Evolutionary conservation across 2,797 vertebrate species (phyloP).

Genomic region (Silurus aristotelis): DNA sequence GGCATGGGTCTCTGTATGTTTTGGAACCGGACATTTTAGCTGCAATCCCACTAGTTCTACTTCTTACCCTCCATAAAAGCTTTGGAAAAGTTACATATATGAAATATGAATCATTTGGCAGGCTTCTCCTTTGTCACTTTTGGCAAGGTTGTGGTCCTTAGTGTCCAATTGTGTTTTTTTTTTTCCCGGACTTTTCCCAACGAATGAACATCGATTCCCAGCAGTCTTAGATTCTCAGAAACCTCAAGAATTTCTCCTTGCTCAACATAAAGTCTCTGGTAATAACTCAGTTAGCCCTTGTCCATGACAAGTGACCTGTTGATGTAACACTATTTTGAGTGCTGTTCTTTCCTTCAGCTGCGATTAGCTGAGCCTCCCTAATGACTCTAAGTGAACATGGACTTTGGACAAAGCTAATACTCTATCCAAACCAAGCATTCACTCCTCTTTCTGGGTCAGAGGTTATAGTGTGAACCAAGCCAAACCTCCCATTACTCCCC

Average conservation of each 20-base stretch:
- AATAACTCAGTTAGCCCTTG: constrained; percentile 26
- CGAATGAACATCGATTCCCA: constrained; percentile 60
- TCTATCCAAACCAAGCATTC: constrained; percentile 29
- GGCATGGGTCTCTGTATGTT: constrained; percentile 61
- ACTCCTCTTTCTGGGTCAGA: constrained; percentile 35
- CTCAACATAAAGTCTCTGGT: constrained; percentile 27
- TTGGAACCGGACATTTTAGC: constrained; percentile 65
- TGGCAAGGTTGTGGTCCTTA: constrained; percentile 66
- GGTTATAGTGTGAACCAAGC: constrained; percentile 49
- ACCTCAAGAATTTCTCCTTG: constrained; percentile 36
- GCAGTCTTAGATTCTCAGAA: constrained; percentile 57
- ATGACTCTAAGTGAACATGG: constrained; percentile 15
- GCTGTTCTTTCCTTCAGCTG: not conserved
- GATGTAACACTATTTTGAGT: not conserved
- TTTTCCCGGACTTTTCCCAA: constrained; percentile 67
- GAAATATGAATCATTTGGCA: constrained; percentile 68
- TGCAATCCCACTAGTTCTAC: constrained; percentile 47
- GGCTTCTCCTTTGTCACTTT: constrained; percentile 71
- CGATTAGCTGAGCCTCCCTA: not conserved
- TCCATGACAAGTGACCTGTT: constrained; percentile 35
- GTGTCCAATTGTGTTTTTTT: constrained; percentile 61
- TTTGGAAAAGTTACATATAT: constrained; percentile 67
- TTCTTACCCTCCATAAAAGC: constrained; percentile 31
- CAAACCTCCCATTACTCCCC: constrained; percentile 49
- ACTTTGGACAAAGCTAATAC: constrained; percentile 16